Evolutionary conservation across 2,888 invertebrate genomes (phyloP).

Genomic region (Stenotaenia linearis): DNA sequence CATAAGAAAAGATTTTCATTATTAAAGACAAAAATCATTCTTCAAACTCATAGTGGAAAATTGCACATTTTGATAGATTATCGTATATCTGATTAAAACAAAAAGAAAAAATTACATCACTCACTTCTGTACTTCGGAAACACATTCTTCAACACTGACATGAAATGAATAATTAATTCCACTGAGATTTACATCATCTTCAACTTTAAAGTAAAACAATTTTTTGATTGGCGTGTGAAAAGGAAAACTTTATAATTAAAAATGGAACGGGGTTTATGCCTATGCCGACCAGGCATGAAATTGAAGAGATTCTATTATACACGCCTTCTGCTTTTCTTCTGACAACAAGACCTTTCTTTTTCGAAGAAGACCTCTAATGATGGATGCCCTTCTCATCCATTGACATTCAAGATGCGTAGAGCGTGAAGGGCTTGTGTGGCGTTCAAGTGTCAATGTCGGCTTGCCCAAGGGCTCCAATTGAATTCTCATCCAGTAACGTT

Average conservation of each 20-base stretch:
- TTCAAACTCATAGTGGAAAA: not conserved
- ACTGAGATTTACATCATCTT: not conserved
- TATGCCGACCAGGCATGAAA: constrained; percentile 12
- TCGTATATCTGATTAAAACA: not conserved
- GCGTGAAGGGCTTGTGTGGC: constrained; percentile 21
- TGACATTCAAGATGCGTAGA: constrained; percentile 26
- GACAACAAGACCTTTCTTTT: constrained; percentile 24
- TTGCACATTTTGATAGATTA: constrained; percentile 3
- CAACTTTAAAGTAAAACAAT: not conserved
- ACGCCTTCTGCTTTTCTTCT: constrained; percentile 24
- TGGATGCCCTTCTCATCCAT: constrained; percentile 21
- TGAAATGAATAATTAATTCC: too few relatives aligned
- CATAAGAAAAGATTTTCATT: not conserved
- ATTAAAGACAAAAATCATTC: constrained; percentile 14
- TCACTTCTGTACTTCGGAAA: not conserved
- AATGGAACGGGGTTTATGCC: constrained; percentile 24
- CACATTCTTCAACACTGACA: too few relatives aligned
- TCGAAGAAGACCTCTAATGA: constrained; percentile 26
- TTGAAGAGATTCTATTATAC: constrained; percentile 26
- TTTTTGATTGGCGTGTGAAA: constrained; percentile 11
- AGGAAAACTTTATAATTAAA: constrained; percentile 14
- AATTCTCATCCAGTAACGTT: constrained; percentile 24
- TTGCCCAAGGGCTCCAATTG: constrained; percentile 26
- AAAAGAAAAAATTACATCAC: not conserved
- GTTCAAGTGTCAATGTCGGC: constrained; percentile 26